Percentiles rank a stretch among this genome's conserved stretches.
Conservation (phyloP, 2,888 invertebrate species). For the Apodemia hepburni region DNA sequence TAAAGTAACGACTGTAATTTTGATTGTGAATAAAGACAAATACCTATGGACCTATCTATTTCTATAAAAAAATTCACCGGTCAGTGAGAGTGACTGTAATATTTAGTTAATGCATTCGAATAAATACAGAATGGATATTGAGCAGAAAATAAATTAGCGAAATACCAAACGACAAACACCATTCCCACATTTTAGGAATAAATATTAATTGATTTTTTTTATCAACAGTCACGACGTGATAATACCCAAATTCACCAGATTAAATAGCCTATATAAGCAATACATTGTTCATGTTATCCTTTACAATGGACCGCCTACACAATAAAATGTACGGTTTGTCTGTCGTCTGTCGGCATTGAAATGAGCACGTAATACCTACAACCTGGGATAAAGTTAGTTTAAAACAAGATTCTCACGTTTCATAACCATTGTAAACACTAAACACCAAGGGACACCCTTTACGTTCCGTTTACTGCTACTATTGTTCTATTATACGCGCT, state of each 20-base stretch:
- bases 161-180: conserved; percentile 41
- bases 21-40: too few species aligned
- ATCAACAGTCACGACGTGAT: conserved; percentile 71
- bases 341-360: conserved; percentile 56
- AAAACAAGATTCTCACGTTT: conserved; percentile 73
- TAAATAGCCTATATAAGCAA: conserved; percentile 45
- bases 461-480: conserved; percentile 63
- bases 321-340: conserved; percentile 52
- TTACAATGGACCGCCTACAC: conserved; percentile 57
- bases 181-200: conserved; percentile 61
- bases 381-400: conserved; percentile 56
- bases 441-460: conserved; percentile 56
- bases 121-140: too few species aligned
- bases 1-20: too few species aligned
- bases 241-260: conserved; percentile 64
- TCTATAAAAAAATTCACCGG: too few species aligned
- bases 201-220: conserved; percentile 63
- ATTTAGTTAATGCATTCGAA: too few species aligned
- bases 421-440: conserved; percentile 64
- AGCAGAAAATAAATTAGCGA: conserved; percentile 30
- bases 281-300: conserved; percentile 68
- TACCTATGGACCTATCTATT: too few species aligned
- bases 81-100: too few species aligned
- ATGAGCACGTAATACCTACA: conserved; percentile 57
- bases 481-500: conserved; percentile 65